phyloP scores from a whole-genome alignment of 2,113 vertebrate genomes.

The Aptenodytes patagonicus region DNA sequence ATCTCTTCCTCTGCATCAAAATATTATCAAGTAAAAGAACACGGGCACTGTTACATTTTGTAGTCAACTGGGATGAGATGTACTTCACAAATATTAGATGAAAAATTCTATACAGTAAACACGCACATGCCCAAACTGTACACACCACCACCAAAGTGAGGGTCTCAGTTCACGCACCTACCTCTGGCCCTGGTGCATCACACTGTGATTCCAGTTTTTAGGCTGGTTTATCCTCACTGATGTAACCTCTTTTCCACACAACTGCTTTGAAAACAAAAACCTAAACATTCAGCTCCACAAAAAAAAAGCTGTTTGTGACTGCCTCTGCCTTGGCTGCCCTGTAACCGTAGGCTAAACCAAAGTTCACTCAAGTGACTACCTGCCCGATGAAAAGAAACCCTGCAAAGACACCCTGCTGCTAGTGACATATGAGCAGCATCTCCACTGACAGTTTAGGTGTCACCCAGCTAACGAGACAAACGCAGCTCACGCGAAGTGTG shows the following conservation, averaged over 20 bases:
- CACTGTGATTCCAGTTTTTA: not conserved
- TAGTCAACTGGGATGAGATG: not conserved
- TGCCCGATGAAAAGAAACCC: accelerated
- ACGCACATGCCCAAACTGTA: accelerated
- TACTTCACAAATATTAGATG: not conserved
- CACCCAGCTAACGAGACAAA: not conserved
- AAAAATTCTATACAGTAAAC: not conserved
- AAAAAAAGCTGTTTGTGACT: not conserved
- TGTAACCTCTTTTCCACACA: not conserved
- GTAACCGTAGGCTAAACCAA: not conserved
- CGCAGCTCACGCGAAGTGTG: accelerated
- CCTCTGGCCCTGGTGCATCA: not conserved
- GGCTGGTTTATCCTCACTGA: not conserved
- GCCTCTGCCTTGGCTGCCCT: not conserved
- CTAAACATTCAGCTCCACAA: not conserved
- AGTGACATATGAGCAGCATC: not conserved
- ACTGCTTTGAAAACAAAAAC: not conserved
- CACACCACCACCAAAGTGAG: not conserved
- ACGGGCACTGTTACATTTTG: not conserved
- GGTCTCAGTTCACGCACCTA: accelerated
- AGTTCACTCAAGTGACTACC: not conserved
- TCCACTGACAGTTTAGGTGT: accelerated
- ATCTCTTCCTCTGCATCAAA: not conserved
- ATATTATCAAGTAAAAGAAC: not conserved
- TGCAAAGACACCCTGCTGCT: not conserved